These are phyloP conservation scores for Leptodactylus fuscus DNA, from an alignment of 2,113 vertebrate genomes.

Conservation along the genomic window DNA sequence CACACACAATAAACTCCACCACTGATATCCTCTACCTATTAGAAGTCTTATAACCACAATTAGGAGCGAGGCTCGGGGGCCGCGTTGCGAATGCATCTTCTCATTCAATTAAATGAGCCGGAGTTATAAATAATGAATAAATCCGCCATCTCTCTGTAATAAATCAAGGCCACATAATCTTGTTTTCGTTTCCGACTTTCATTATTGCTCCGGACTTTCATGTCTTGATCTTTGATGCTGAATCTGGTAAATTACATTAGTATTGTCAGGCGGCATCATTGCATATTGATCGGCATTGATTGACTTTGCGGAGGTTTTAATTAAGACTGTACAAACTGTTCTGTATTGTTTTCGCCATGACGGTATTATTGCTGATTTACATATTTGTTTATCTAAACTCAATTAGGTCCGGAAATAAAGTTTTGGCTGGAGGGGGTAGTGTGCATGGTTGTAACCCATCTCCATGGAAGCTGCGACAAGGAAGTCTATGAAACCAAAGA, in stretches of 20 bases:
- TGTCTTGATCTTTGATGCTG: conserved; percentile 21
- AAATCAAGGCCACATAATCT: neutral
- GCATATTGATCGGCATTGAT: conserved; percentile 30
- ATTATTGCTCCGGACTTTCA: neutral
- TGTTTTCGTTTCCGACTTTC: neutral
- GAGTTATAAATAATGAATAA: neutral
- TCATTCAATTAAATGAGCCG: conserved; percentile 1
- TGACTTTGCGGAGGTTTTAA: conserved; percentile 6
- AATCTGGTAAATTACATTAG: neutral
- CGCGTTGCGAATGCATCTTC: neutral
- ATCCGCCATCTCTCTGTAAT: neutral
- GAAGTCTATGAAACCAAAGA: neutral
- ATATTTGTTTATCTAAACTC: neutral
- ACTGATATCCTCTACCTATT: too few relatives aligned
- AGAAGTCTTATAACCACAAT: too few relatives aligned
- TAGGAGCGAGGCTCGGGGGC: too few relatives aligned
- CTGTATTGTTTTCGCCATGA: neutral
- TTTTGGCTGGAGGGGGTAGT: neutral
- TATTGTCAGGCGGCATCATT: neutral
- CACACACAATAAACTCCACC: neutral
- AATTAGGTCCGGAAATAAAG: neutral
- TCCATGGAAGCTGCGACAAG: too few relatives aligned
- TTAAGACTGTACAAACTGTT: neutral
- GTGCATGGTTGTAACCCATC: too few relatives aligned
- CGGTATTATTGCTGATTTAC: neutral